Percentiles rank a stretch among this genome's conserved stretches.
These are phyloP conservation scores for Tanypteryx hageni DNA, from an alignment of 2,888 invertebrate genomes.

Conservation along the genomic window DNA sequence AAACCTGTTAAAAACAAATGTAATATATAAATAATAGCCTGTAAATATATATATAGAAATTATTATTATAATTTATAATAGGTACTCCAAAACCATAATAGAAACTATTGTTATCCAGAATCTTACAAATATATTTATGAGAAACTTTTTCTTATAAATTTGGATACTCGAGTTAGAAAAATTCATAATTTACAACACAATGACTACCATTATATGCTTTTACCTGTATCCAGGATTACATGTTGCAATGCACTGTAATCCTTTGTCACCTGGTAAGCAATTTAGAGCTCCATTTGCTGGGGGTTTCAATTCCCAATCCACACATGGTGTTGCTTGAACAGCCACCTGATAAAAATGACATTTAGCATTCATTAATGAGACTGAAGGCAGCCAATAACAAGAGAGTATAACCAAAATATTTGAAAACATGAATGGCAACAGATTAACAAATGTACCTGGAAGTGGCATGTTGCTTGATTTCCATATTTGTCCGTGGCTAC, in stretches of 20 bases:
- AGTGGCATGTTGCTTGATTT: constrained; percentile 92
- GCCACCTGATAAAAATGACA: constrained; percentile 79
- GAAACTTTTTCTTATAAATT: too few species aligned
- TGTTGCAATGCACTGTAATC: constrained; percentile 92
- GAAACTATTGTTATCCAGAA: neutral
- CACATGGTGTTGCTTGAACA: constrained; percentile 95
- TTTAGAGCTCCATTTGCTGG: constrained; percentile 93
- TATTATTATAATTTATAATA: neutral
- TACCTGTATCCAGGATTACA: constrained; percentile 87
- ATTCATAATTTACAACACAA: neutral
- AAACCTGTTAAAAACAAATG: constrained; percentile 77
- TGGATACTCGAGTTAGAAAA: too few species aligned
- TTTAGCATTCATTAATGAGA: neutral
- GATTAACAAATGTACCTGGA: constrained; percentile 78
- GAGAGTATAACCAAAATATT: neutral
- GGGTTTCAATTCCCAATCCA: constrained; percentile 94
- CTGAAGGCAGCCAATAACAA: constrained; percentile 37
- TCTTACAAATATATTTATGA: neutral
- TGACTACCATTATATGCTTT: neutral
- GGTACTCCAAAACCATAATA: neutral
- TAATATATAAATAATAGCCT: neutral
- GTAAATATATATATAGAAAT: neutral
- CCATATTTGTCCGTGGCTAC: constrained; percentile 91
- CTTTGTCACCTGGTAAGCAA: constrained; percentile 86
- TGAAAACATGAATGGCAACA: too few species aligned